Evolutionary conservation across 1,140 invertebrate species (phyloP), one percentile per base, ranked within the genome.

Genomic region (Macrosteles quadrilineatus): DNA sequence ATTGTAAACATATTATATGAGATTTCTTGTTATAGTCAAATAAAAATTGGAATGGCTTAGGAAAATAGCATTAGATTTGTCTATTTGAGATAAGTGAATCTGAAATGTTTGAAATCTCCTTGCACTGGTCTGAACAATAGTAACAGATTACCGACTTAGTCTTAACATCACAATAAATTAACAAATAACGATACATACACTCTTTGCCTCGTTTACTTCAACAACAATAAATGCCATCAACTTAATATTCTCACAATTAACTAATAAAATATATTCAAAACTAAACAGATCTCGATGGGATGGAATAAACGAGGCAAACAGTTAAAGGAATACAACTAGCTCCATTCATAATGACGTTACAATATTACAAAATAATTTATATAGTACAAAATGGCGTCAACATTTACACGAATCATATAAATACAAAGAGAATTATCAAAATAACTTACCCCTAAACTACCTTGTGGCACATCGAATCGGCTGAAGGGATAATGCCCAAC

Each of bases 281-380:
- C 23, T 29, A 62, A 27, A 62, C 29, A 62, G 29, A 30, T 3
- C 14, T 29, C 29, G 57, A 31, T 29, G 29, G 31, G 32, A 64
- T 64, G 29, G 19, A 64, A 32, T n/a, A 64, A 32, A 32, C 59
- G n/a, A 64, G 31, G 59, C 31, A 64, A 32, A 62, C 12, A 2
- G 14, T 32, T 25, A 9, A 32, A 29, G 17, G n/a, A 64, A 6
- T 32, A 29, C 31, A 64, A 30, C 31, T 32, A 64, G 68, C 40
- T 40, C 40, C 43, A 19, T 25, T 53, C 29, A 55, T 55, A 25
- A 31, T 32, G 31, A 57, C 29, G 59, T 57, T 57, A 69, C 53
- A 69, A 55, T 69, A 69, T 57, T 69, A 69, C 67, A 69, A 69
- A 69, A 69, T 69, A 69, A 69, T 59, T 69, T 69, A 69, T 69